phyloP scores from a whole-genome alignment of 2,888 invertebrate species.

The Drosophila nr. fundita region DNA sequence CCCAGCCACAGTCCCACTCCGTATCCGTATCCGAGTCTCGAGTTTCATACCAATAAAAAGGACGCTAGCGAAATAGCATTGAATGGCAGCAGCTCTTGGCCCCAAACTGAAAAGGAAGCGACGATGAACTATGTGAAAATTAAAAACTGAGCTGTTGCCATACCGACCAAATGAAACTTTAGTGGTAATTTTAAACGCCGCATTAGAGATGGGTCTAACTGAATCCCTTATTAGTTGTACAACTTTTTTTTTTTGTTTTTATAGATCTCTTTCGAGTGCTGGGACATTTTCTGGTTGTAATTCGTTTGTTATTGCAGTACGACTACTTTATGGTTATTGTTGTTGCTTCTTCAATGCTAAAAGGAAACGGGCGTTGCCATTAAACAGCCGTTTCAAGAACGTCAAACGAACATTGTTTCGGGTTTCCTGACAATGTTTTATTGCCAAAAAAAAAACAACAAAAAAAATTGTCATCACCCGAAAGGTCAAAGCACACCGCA shows the following conservation, averaged over 20 bases:
- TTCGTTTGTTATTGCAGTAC: constrained; percentile 68
- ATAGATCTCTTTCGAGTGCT: constrained; percentile 4
- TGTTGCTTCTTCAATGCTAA: constrained; percentile 15
- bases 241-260: constrained; percentile 5
- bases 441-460: background rate
- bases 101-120: constrained; percentile 56
- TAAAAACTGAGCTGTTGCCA: constrained; percentile 51
- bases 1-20: background rate
- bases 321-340: constrained; percentile 22
- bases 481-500: constrained; percentile 27
- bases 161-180: constrained; percentile 39
- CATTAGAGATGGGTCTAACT: background rate
- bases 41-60: constrained; percentile 67
- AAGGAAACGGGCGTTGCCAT: constrained; percentile 33
- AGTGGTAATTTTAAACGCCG: constrained; percentile 30
- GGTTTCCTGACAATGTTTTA: constrained; percentile 33
- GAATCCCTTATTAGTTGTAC: background rate
- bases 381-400: background rate
- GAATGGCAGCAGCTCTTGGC: constrained; percentile 49
- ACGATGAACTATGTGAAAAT: constrained; percentile 72
- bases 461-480: background rate
- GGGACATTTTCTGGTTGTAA: constrained; percentile 69
- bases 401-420: constrained; percentile 36
- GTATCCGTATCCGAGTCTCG: constrained; percentile 11
- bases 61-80: constrained; percentile 50